Conservation (phyloP, 2,888 invertebrate species). For the Drosophila longiperda region DNA sequence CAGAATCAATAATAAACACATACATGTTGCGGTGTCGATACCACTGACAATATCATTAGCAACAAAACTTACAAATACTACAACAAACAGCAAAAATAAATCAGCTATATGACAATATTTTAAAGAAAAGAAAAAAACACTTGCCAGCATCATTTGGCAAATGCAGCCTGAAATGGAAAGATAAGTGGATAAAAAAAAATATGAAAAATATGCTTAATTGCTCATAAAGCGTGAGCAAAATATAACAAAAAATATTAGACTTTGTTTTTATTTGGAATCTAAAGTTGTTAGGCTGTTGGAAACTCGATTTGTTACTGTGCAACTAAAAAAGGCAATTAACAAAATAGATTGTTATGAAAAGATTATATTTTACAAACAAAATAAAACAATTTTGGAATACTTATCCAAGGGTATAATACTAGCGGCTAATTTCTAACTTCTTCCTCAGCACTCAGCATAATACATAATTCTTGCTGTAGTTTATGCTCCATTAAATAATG, state of each 20-base stretch:
- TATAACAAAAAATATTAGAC: not conserved
- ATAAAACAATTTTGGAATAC: constrained; percentile 7
- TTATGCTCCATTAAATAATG: constrained; percentile 25
- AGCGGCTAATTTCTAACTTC: not conserved
- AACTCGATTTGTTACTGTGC: not conserved
- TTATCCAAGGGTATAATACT: constrained; percentile 1
- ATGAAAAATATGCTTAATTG: constrained; percentile 19
- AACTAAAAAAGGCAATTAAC: constrained; percentile 4
- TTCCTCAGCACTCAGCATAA: constrained; percentile 7
- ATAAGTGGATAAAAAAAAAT: constrained; percentile 23
- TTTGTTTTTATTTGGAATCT: not conserved
- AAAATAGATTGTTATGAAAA: not conserved
- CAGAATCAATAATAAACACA: constrained; percentile 49
- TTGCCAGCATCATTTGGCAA: constrained; percentile 66
- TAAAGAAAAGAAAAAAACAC: constrained; percentile 13
- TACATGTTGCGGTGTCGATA: constrained; percentile 60
- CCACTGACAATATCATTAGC: constrained; percentile 75
- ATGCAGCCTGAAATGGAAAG: constrained; percentile 39
- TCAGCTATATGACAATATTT: constrained; percentile 40
- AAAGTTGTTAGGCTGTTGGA: not conserved
- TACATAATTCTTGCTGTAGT: constrained; percentile 22
- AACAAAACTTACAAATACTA: constrained; percentile 52
- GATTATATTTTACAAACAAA: constrained; percentile 17
- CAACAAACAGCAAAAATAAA: constrained; percentile 15
- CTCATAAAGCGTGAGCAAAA: constrained; percentile 4